Conservation (phyloP, 1,140 invertebrate species). For the Trichogramma pretiosum region DNA sequence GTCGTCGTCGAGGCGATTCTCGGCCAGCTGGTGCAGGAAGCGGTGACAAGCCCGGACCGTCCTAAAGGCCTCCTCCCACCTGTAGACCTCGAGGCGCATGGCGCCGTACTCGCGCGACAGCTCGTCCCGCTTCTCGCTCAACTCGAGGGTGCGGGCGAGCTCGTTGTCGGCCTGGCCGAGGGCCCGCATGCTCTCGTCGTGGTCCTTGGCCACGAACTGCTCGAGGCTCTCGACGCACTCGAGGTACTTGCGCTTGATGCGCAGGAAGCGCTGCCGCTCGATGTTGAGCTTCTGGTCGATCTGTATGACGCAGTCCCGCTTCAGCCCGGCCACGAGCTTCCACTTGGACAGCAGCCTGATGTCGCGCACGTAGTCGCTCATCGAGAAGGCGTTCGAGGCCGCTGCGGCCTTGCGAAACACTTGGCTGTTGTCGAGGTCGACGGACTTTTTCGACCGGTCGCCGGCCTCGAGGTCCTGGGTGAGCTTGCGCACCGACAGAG, state of each 20-base stretch:
- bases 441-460: neutral
- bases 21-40: slow-evolving; percentile 53
- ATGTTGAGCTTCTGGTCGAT: slow-evolving; percentile 52
- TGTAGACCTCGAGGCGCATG: slow-evolving; percentile 51
- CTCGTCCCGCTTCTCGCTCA: slow-evolving; percentile 37
- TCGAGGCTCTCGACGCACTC: slow-evolving; percentile 42
- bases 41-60: slow-evolving; percentile 55
- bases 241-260: slow-evolving; percentile 34
- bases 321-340: slow-evolving; percentile 48
- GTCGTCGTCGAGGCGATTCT: slow-evolving; percentile 17
- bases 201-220: slow-evolving; percentile 53
- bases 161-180: slow-evolving; percentile 47
- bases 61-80: slow-evolving; percentile 53
- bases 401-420: neutral
- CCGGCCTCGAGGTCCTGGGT: no score
- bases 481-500: no score
- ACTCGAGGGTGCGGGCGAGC: slow-evolving; percentile 39
- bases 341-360: slow-evolving; percentile 47
- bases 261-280: slow-evolving; percentile 48
- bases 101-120: slow-evolving; percentile 36
- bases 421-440: neutral
- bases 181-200: slow-evolving; percentile 50
- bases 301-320: slow-evolving; percentile 51
- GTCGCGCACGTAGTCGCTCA: slow-evolving; percentile 43
- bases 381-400: neutral